Conservation (phyloP, 1,140 invertebrate species). For the Sipha flava region DNA sequence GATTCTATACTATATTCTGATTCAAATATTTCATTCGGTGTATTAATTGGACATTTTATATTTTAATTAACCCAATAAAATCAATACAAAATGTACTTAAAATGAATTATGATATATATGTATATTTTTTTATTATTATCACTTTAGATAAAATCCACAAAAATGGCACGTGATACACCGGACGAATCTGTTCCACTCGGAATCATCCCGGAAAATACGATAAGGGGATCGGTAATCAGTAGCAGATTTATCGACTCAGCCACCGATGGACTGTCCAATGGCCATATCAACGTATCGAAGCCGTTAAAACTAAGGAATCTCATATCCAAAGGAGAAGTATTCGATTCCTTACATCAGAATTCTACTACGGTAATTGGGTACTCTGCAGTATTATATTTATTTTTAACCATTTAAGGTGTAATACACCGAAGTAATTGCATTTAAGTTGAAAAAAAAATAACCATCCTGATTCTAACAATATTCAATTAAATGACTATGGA, state of each 20-base stretch:
- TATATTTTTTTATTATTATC: too few relatives aligned
- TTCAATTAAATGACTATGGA: background rate
- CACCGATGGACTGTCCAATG: background rate
- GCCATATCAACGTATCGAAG: background rate
- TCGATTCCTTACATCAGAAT: constrained; percentile 1
- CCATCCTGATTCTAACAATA: background rate
- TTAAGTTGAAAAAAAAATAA: background rate
- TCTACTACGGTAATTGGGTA: background rate
- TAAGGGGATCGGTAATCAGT: background rate
- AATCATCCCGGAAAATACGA: background rate
- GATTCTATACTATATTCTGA: too few relatives aligned
- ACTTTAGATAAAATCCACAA: background rate
- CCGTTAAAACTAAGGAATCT: background rate
- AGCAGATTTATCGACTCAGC: background rate
- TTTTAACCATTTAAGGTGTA: background rate
- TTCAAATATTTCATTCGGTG: too few relatives aligned
- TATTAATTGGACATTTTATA: too few relatives aligned
- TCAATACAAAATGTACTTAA: too few relatives aligned
- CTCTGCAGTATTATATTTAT: background rate
- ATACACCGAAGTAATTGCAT: background rate
- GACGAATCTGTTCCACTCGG: background rate
- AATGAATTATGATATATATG: too few relatives aligned
- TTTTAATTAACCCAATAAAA: too few relatives aligned
- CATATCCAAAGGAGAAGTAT: constrained; percentile 3
- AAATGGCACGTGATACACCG: constrained; percentile 8